phyloP scores from a whole-genome alignment of 2,888 invertebrate species.

The Phania funesta region DNA sequence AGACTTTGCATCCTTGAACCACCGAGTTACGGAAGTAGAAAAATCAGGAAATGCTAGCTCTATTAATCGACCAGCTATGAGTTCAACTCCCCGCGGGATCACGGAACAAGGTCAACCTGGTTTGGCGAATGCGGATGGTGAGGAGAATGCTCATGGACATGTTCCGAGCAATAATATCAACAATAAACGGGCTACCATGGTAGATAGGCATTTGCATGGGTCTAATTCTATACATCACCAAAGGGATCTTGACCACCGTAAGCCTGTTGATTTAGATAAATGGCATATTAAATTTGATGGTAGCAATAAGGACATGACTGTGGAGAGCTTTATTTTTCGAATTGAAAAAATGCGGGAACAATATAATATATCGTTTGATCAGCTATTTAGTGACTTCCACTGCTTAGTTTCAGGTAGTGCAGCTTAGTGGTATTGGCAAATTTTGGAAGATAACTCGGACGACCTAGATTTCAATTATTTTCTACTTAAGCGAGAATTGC shows the following conservation, averaged over 20 bases:
- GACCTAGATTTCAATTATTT: slow-evolving; percentile 10
- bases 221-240: no score
- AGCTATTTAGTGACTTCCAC: slow-evolving; percentile 8
- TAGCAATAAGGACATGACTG: neutral
- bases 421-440: slow-evolving; percentile 2
- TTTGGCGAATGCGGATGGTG: no score
- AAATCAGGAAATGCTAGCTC: neutral
- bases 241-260: neutral
- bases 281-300: slow-evolving; percentile 24
- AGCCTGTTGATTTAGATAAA: neutral
- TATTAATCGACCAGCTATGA: neutral
- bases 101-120: no score
- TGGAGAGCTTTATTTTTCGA: slow-evolving; percentile 24
- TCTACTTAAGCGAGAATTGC: neutral
- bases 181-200: neutral
- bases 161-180: neutral
- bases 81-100: no score
- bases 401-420: slow-evolving; percentile 7
- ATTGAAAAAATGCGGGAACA: slow-evolving; percentile 1
- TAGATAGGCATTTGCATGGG: no score
- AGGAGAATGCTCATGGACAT: neutral
- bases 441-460: slow-evolving; percentile 3
- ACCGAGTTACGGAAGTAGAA: neutral
- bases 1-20: neutral
- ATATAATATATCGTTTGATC: neutral